Conservation (phyloP, 1,140 invertebrate species). For the Halesus radiatus region DNA sequence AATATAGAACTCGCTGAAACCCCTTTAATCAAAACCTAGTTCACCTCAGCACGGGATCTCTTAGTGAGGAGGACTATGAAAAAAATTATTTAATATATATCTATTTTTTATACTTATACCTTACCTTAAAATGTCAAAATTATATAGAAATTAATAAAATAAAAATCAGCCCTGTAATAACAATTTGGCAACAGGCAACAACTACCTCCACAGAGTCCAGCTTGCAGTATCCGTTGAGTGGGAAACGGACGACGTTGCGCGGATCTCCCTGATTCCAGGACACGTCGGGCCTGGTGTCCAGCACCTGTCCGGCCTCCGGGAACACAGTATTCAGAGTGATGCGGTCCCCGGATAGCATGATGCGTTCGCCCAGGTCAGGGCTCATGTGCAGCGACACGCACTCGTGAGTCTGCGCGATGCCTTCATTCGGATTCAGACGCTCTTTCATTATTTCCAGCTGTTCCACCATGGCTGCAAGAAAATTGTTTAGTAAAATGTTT, state of each 20-base stretch:
- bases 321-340: conserved; percentile 82
- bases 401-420: conserved; percentile 75
- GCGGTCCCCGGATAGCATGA: conserved; percentile 87
- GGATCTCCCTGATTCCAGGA: conserved; percentile 89
- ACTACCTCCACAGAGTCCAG: conserved; percentile 76
- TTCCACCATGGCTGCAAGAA: conserved; percentile 78
- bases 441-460: conserved; percentile 79
- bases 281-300: conserved; percentile 85
- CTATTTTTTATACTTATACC: no score
- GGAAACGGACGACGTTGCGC: conserved; percentile 89
- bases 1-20: no score
- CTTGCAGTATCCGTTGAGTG: conserved; percentile 93
- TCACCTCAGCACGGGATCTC: no score
- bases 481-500: conserved; percentile 25
- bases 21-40: no score
- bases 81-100: no score
- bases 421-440: conserved; percentile 6
- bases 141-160: no score
- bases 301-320: conserved; percentile 88
- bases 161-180: no score
- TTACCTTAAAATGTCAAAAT: no score
- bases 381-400: conserved; percentile 90
- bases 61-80: no score
- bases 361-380: conserved; percentile 89
- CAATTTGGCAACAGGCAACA: no score